Conservation (phyloP, 2,113 vertebrate species). For the Forbesichthys papilliferus region DNA sequence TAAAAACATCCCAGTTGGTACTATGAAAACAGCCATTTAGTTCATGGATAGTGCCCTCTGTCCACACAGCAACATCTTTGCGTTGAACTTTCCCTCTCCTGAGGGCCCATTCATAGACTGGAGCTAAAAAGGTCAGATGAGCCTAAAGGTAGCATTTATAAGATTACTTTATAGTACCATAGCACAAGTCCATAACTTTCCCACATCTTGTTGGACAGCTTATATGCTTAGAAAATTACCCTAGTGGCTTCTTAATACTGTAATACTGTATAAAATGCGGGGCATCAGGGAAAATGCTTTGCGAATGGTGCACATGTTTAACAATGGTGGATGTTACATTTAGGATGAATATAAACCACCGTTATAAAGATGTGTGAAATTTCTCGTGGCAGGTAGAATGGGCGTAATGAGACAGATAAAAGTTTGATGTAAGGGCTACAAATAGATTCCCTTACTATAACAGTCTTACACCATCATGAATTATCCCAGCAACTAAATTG, state of each 20-base stretch:
- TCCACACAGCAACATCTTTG: background rate
- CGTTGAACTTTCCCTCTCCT: background rate
- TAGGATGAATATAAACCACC: conserved; percentile 4
- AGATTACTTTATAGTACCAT: conserved; percentile 1
- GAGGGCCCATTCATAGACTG: background rate
- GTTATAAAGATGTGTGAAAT: background rate
- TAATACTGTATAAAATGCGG: conserved; percentile 7
- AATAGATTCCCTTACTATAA: background rate
- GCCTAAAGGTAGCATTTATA: background rate
- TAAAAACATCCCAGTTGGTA: conserved; percentile 4
- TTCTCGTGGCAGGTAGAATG: background rate
- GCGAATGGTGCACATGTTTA: background rate
- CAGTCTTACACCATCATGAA: background rate
- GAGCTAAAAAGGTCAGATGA: background rate
- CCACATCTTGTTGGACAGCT: background rate
- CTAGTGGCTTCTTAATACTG: conserved; percentile 12
- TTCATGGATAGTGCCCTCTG: conserved; percentile 1
- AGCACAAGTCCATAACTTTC: background rate
- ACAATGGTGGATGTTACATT: background rate
- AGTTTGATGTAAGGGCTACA: background rate
- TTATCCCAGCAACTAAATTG: background rate
- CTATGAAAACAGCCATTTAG: conserved; percentile 4
- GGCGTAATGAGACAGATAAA: background rate
- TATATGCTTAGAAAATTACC: background rate
- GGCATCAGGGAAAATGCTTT: background rate